Evolutionary conservation across 2,888 invertebrate genomes (phyloP).

Genomic region (Hydrotaea cyrtoneurina): DNA sequence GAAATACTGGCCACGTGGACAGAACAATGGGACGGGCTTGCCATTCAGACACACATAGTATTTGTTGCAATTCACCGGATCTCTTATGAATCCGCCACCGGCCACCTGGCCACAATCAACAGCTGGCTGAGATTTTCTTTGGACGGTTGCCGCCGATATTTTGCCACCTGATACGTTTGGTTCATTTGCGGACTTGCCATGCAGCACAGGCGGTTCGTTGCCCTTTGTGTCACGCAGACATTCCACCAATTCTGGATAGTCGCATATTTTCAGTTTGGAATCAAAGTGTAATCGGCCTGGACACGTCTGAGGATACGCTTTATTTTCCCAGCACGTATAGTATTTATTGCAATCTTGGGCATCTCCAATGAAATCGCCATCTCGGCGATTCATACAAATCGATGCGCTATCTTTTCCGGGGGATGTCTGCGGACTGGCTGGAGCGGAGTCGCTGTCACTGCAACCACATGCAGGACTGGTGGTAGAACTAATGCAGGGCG

Average conservation of each 20-base stretch:
- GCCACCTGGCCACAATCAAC: slow-evolving; percentile 40
- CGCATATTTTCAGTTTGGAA: slow-evolving; percentile 54
- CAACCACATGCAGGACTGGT: background rate
- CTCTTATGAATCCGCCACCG: slow-evolving; percentile 62
- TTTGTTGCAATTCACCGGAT: slow-evolving; percentile 55
- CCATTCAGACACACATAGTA: slow-evolving; percentile 63
- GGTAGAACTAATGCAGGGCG: background rate
- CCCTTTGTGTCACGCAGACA: slow-evolving; percentile 5
- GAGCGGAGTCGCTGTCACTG: background rate
- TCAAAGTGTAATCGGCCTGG: slow-evolving; percentile 59
- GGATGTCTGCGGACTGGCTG: background rate
- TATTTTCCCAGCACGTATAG: slow-evolving; percentile 57
- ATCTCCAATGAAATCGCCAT: slow-evolving; percentile 59
- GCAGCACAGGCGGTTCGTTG: background rate
- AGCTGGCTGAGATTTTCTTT: too few species aligned
- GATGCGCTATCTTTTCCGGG: slow-evolving; percentile 7
- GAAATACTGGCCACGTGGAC: slow-evolving; percentile 60
- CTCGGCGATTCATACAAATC: slow-evolving; percentile 44
- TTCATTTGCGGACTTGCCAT: background rate
- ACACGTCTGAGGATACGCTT: slow-evolving; percentile 57
- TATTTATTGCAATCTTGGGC: slow-evolving; percentile 56
- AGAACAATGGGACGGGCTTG: slow-evolving; percentile 43
- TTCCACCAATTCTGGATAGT: slow-evolving; percentile 57
- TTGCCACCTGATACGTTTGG: background rate
- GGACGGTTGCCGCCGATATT: too few species aligned